Base-by-base conservation (phyloP, 53 echinoderm and acorn worm genomes). In the Hippasteria phrygiana region DNA sequence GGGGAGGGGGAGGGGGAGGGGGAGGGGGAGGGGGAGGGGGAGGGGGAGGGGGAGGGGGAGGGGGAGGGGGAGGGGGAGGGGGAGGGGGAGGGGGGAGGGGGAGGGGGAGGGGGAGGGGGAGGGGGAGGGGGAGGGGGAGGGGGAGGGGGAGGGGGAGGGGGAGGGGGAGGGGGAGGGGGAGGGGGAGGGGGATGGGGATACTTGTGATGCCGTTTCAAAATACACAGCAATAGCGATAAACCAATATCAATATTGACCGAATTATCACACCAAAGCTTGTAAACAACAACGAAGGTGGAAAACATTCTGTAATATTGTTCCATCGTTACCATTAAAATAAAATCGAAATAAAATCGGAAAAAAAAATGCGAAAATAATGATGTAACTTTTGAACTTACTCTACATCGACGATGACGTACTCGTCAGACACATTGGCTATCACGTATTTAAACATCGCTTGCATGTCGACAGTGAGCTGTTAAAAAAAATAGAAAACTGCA, bases 311-410 rank as follows among this genome's bases (percentile, higher is more conserved):
- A n/a, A n/a, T n/a, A n/a, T n/a, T n/a, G n/a, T n/a, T n/a, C n/a
- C n/a, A n/a, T n/a, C n/a, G n/a, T n/a, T n/a, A n/a, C n/a, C n/a
- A n/a, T n/a, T n/a, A n/a, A n/a, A n/a, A n/a, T n/a, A n/a, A n/a
- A n/a, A n/a, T n/a, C n/a, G n/a, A n/a, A n/a, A n/a, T n/a, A n/a
- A n/a, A n/a, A n/a, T n/a, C n/a, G n/a, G n/a, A n/a, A n/a, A n/a
- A n/a, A n/a, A n/a, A n/a, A n/a, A n/a, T n/a, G n/a, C n/a, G n/a
- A n/a, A n/a, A n/a, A n/a, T n/a, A n/a, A n/a, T n/a, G n/a, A n/a
- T n/a, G n/a, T n/a, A n/a, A n/a, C n/a, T n/a, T n/a, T n/a, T n/a
- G 16, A 59, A 92, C 96, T 93, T 88, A 96, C 96, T 59, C 43
- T 12, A 96, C 93, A 32, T 46, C 26, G 5, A 92, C 79, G 29